Conservation (phyloP, 1,140 invertebrate genomes). For the Vanessa tameamea region DNA sequence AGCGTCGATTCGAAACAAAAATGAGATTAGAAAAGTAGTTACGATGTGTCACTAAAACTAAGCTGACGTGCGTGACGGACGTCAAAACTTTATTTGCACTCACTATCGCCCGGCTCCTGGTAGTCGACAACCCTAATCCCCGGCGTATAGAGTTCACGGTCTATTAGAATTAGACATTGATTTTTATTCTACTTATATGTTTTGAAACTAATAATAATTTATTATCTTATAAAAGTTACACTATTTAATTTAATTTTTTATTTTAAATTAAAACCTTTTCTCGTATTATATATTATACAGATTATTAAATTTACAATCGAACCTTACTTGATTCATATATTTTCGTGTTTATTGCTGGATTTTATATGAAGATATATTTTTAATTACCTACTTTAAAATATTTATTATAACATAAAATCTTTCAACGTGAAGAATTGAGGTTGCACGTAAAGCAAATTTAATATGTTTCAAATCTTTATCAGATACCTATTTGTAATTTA, state of each 20-base stretch:
- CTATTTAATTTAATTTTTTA: no score
- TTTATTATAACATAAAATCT: conserved; percentile 27
- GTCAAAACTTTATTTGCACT: conserved; percentile 66
- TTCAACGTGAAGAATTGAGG: conserved; percentile 9
- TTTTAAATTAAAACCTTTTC: not conserved
- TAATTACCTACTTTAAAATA: conserved; percentile 28
- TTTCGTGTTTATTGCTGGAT: conserved; percentile 25
- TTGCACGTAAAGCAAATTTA: not conserved
- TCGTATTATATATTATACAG: not conserved
- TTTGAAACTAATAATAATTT: not conserved
- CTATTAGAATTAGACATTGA: conserved; percentile 45
- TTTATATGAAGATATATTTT: conserved; percentile 28
- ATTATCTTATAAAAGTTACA: not conserved
- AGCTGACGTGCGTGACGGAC: conserved; percentile 45
- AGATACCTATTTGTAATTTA: not conserved
- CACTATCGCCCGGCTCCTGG: conserved; percentile 66
- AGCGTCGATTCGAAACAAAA: not conserved
- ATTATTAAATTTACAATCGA: conserved; percentile 24
- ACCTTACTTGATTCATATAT: conserved; percentile 24
- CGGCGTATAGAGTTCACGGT: conserved; percentile 47
- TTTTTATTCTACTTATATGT: not conserved
- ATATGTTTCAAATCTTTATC: not conserved
- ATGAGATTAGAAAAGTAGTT: not conserved
- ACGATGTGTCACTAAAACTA: not conserved
- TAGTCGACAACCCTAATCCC: conserved; percentile 65